phyloP scores from a whole-genome alignment of 1,140 invertebrate genomes.

The Ooceraea biroi region DNA sequence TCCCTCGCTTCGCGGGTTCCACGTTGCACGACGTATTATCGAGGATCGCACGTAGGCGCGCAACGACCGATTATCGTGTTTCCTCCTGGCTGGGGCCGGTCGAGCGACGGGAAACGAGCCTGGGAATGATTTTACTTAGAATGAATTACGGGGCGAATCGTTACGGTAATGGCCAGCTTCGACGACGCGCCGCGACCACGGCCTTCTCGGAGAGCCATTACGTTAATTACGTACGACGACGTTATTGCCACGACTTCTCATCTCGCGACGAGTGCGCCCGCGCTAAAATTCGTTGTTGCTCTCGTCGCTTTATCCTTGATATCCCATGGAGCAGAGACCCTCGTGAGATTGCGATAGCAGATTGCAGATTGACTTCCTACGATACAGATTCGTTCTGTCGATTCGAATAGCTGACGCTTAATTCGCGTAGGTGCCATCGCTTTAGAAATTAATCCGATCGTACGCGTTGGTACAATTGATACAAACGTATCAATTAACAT shows the following conservation, averaged over 20 bases:
- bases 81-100: conserved; percentile 14
- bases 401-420: neutral
- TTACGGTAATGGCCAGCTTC: conserved; percentile 67
- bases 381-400: neutral
- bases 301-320: neutral
- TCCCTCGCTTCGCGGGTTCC: conserved; percentile 22
- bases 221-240: conserved; percentile 59
- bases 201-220: conserved; percentile 42
- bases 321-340: neutral
- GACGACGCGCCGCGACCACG: conserved; percentile 11
- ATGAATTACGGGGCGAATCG: conserved; percentile 67
- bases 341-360: neutral
- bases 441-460: conserved; percentile 6
- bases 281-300: conserved; percentile 32
- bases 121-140: conserved; percentile 66
- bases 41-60: conserved; percentile 68
- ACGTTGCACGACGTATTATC: conserved; percentile 64
- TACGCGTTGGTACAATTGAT: neutral
- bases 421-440: neutral
- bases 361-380: conserved; percentile 3
- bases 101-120: conserved; percentile 47
- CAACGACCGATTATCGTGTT: conserved; percentile 71
- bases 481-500: conserved; percentile 18
- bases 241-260: conserved; percentile 52
- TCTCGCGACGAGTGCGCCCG: conserved; percentile 7